Evolutionary conservation across 2,113 vertebrate genomes (phyloP).

Genomic region (Sapayoa aenigma): DNA sequence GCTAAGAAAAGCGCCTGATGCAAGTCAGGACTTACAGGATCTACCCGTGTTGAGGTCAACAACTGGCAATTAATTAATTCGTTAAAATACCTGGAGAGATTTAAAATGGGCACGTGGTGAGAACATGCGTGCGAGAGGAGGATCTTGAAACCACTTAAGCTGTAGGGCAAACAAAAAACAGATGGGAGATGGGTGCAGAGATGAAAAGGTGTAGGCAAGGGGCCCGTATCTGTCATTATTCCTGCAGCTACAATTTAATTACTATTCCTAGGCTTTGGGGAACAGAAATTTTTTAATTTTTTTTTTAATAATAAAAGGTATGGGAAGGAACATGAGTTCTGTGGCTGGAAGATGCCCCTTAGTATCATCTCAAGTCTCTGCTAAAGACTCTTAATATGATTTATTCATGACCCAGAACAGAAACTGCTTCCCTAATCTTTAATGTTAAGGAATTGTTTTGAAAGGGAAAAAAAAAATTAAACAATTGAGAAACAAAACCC

Average conservation of each 20-base stretch:
- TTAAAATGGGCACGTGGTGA: background rate
- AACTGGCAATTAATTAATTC: conserved; percentile 19
- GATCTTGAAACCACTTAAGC: conserved; percentile 15
- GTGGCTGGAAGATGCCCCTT: background rate
- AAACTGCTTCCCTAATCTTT: background rate
- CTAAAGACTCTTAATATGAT: background rate
- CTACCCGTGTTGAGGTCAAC: background rate
- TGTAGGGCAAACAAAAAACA: conserved; percentile 39
- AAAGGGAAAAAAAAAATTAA: background rate
- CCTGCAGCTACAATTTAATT: conserved; percentile 36
- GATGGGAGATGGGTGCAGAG: background rate
- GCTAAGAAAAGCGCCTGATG: background rate
- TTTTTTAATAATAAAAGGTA: background rate
- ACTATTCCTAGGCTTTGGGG: background rate
- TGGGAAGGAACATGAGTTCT: background rate
- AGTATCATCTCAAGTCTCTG: background rate
- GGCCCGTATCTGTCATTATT: background rate
- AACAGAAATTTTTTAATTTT: background rate
- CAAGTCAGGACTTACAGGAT: conserved; percentile 26
- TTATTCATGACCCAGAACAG: background rate
- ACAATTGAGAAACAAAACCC: background rate
- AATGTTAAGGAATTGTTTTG: background rate
- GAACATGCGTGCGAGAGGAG: background rate
- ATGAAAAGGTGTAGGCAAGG: conserved; percentile 26
- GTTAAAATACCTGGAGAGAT: conserved; percentile 15